Evolutionary conservation across 2,113 vertebrate species (phyloP), one percentile per base, ranked within the genome.

Genomic region (Zosterops japonicus): DNA sequence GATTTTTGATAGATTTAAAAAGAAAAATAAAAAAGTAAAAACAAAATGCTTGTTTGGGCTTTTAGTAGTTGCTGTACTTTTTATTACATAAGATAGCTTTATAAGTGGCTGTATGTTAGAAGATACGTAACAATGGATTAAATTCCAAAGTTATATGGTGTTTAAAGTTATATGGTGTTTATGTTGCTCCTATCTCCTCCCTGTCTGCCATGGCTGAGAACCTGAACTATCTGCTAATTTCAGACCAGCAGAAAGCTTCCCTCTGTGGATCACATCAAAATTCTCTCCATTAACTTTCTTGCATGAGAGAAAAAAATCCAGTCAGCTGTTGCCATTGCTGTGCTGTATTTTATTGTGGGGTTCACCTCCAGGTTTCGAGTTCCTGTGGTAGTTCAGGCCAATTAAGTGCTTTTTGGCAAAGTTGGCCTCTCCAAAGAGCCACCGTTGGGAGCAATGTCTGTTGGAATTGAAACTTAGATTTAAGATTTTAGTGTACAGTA

Each of bases 381-480:
- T 76, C 39, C 9, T 3, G 14, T 4, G 31, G n/a, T 18, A 46
- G 78, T 12, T 65, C 31, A 46, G 65, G 36, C 35, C 24, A 19
- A 3, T 36, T 64, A 23, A 33, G 46, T 61, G 50, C 39, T 29
- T 0, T 50, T 53, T 39, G 75, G 20, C 68, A 46, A 12, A 56
- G 31, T 1, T 46, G 9, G 12, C n/a, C 60, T 56, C 28, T 63
- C 72, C 63, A 11, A 14, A 67, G 80, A 87, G 25, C 22, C 56
- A 39, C 52, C 5, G 0, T 0, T 56, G 69, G 25, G 36, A 81
- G 20, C 3, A 3, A 1, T 42, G 46, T 21, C 46, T 47, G 46
- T 22, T 12, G 11, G 46, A 47, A 22, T 47, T 3, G 46, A 23
- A 47, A 47, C 46, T 47, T 47, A 22, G 21, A 47, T 47, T 47